These are phyloP conservation scores for Diuraphis noxia DNA, from an alignment of 1,140 invertebrate genomes.

Conservation along the genomic window DNA sequence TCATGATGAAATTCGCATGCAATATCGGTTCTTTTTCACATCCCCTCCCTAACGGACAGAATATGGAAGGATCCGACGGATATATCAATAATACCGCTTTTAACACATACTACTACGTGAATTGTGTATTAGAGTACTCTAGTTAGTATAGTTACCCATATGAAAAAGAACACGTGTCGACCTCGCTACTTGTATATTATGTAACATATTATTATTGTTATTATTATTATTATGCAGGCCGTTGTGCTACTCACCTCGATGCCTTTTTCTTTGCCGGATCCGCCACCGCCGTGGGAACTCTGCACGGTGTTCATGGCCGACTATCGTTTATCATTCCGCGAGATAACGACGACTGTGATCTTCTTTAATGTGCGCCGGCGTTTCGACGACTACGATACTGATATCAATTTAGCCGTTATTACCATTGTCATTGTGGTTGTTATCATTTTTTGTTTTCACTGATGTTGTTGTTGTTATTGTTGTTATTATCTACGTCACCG, in stretches of 20 bases:
- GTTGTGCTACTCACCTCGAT: slow-evolving; percentile 61
- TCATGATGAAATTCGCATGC: neutral
- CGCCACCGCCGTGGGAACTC: slow-evolving; percentile 61
- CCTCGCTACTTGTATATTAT: neutral
- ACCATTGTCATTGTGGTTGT: too few species aligned
- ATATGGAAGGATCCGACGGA: too few species aligned
- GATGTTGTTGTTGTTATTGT: too few species aligned
- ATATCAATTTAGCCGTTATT: neutral
- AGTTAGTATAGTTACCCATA: too few species aligned
- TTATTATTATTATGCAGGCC: neutral
- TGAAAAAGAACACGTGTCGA: neutral
- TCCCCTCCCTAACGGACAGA: neutral
- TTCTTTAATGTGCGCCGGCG: neutral
- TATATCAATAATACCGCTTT: neutral
- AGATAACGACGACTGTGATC: neutral
- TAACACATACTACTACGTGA: neutral
- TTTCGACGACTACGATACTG: neutral
- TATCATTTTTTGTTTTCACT: too few species aligned
- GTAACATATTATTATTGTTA: neutral
- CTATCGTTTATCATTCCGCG: neutral
- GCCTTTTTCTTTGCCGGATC: slow-evolving; percentile 61
- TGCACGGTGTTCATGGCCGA: slow-evolving; percentile 62
- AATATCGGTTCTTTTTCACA: neutral
- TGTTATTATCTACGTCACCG: too few species aligned
- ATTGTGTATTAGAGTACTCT: neutral